Evolutionary conservation across 2,797 vertebrate genomes (phyloP).

Genomic region (Bryconaethiops microstoma): DNA sequence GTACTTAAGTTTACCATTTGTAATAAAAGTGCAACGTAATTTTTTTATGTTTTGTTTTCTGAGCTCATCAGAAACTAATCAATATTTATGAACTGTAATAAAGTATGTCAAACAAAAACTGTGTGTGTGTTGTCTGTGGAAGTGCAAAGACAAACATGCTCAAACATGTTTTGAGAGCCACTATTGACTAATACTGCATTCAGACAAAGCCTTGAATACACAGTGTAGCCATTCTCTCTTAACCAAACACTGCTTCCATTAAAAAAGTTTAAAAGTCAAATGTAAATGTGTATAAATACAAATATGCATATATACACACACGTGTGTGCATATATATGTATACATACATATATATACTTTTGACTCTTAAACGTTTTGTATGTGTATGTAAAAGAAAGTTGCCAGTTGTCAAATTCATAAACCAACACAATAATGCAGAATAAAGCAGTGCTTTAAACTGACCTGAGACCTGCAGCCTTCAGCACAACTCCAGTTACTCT

Average conservation of each 20-base stretch:
- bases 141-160: slow-evolving; percentile 67
- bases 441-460: not conserved
- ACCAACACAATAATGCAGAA: not conserved
- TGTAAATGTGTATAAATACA: too few relatives aligned
- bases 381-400: not conserved
- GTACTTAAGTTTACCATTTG: slow-evolving; percentile 98
- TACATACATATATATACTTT: too few relatives aligned
- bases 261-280: not conserved
- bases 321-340: too few relatives aligned
- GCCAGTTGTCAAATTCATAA: not conserved
- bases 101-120: slow-evolving; percentile 80
- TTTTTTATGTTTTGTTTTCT: slow-evolving; percentile 94
- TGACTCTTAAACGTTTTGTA: too few relatives aligned
- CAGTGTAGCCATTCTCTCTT: not conserved
- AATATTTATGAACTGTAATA: slow-evolving; percentile 96
- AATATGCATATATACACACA: too few relatives aligned
- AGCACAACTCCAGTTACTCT: not conserved
- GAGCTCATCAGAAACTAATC: slow-evolving; percentile 87
- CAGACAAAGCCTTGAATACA: slow-evolving; percentile 59
- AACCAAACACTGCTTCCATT: too few relatives aligned
- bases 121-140: slow-evolving; percentile 61
- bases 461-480: not conserved
- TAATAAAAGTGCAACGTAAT: slow-evolving; percentile 92
- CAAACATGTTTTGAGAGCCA: slow-evolving; percentile 73
- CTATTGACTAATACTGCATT: slow-evolving; percentile 65